Percentiles rank a stretch among this genome's conserved stretches.
Conservation (phyloP, 2,797 vertebrate species). For the Premnoplex brunnescens region DNA sequence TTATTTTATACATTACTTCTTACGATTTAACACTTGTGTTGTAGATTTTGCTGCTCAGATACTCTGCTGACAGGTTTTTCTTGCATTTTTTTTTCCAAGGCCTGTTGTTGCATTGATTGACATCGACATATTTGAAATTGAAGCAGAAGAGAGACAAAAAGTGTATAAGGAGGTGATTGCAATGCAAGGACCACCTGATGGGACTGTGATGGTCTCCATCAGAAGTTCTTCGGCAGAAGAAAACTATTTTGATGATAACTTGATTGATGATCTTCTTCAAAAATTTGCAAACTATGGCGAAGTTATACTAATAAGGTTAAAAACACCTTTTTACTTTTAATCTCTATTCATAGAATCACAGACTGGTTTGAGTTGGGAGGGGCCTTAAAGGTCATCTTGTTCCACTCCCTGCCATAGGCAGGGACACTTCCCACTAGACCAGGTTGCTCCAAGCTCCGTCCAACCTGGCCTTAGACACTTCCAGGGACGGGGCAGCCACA, state of each 20-base stretch:
- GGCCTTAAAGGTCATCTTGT: background rate
- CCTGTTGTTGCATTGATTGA: slow-evolving; percentile 94
- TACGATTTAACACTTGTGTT: background rate
- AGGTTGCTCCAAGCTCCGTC: background rate
- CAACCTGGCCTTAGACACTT: background rate
- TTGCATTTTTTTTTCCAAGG: slow-evolving; percentile 65
- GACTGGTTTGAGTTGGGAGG: background rate
- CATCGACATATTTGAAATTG: slow-evolving; percentile 94
- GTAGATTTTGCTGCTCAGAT: background rate
- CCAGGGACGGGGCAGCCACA: background rate
- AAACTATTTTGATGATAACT: slow-evolving; percentile 87
- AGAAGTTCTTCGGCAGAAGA: slow-evolving; percentile 85
- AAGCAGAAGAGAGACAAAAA: slow-evolving; percentile 91
- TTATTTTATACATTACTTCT: background rate
- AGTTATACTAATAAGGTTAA: slow-evolving; percentile 95
- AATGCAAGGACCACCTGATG: slow-evolving; percentile 93
- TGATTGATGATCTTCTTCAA: slow-evolving; percentile 95
- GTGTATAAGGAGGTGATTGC: slow-evolving; percentile 95
- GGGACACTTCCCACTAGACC: background rate
- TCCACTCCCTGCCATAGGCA: background rate
- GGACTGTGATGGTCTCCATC: slow-evolving; percentile 92
- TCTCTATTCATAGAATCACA: background rate
- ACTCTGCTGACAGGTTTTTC: background rate
- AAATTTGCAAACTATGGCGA: slow-evolving; percentile 92
- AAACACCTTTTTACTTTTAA: background rate